Percentiles rank a stretch among this genome's conserved stretches.
Evolutionary conservation across 2,888 invertebrate species (phyloP).

Genomic region (Melanotus villosus): DNA sequence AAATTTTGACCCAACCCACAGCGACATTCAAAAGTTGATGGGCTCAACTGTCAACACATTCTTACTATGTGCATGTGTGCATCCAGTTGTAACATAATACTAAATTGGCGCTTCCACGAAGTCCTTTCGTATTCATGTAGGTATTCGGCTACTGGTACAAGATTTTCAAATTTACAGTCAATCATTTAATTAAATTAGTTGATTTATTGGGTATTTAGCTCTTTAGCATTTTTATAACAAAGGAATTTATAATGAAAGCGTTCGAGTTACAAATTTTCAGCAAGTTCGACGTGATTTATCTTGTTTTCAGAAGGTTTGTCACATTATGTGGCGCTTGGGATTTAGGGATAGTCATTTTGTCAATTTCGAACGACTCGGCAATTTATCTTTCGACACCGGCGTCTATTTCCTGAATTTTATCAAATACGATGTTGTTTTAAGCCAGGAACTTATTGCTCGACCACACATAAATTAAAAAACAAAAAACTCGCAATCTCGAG

Average conservation of each 20-base stretch:
- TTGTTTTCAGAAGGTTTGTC: slow-evolving; percentile 40
- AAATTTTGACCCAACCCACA: slow-evolving; percentile 43
- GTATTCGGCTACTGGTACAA: neutral
- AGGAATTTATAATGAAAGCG: slow-evolving; percentile 4
- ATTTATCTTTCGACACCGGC: slow-evolving; percentile 50
- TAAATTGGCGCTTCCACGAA: neutral
- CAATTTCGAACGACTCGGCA: slow-evolving; percentile 45
- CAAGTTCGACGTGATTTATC: slow-evolving; percentile 40
- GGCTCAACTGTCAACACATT: slow-evolving; percentile 36
- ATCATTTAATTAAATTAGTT: too few species aligned
- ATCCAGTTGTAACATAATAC: slow-evolving; percentile 28
- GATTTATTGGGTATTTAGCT: too few species aligned
- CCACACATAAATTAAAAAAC: neutral
- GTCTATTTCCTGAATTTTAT: slow-evolving; percentile 46
- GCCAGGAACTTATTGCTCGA: neutral
- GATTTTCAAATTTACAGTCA: too few species aligned
- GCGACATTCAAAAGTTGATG: slow-evolving; percentile 34
- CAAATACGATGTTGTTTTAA: slow-evolving; percentile 22
- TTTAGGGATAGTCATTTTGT: slow-evolving; percentile 48
- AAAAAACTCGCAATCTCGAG: too few species aligned
- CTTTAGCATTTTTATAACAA: neutral
- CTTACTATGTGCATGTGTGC: slow-evolving; percentile 31
- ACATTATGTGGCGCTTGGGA: slow-evolving; percentile 48
- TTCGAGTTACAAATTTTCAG: slow-evolving; percentile 20
- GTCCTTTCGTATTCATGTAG: too few species aligned